Evolutionary conservation across 2,797 vertebrate species (phyloP).

Genomic region (Dallia pectoralis): DNA sequence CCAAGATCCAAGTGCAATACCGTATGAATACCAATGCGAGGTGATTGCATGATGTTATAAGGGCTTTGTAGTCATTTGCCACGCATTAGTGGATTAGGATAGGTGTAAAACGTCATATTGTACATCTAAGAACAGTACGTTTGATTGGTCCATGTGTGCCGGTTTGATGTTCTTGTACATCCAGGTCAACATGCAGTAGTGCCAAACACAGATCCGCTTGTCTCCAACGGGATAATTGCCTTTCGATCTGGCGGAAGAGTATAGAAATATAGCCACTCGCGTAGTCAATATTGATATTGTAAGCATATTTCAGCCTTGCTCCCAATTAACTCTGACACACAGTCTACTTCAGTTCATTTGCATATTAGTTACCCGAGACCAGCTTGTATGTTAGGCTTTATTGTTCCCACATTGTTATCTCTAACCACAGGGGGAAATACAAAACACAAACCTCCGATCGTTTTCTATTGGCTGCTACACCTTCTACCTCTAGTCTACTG

Average conservation of each 20-base stretch:
- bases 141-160: not conserved
- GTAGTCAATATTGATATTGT: not conserved
- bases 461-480: not conserved
- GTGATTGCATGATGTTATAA: not conserved
- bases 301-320: not conserved
- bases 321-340: not conserved
- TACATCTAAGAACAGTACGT: not conserved
- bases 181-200: constrained; percentile 14
- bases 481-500: not conserved
- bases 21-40: not conserved
- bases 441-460: not conserved
- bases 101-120: not conserved
- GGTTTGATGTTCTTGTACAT: not conserved
- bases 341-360: not conserved
- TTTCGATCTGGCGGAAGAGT: not conserved
- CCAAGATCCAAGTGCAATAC: not conserved
- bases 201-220: not conserved
- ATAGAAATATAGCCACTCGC: not conserved
- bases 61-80: not conserved
- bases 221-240: not conserved
- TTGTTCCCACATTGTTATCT: not conserved
- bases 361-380: not conserved
- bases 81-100: not conserved
- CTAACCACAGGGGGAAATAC: not conserved
- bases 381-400: not conserved